Evolutionary conservation across 2,113 vertebrate species (phyloP).

Genomic region (Colossoma macropomum): DNA sequence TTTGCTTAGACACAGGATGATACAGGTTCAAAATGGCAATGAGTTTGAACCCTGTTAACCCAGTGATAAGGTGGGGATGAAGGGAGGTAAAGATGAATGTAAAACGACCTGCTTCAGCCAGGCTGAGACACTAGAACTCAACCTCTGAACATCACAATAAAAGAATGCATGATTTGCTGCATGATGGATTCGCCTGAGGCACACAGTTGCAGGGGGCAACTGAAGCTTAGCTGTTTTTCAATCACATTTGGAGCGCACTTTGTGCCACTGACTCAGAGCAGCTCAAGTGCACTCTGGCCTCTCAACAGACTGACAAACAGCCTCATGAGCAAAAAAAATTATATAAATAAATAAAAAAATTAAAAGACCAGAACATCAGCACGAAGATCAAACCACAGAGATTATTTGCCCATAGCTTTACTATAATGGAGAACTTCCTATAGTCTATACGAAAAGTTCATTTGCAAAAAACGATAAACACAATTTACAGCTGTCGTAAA

Average conservation of each 20-base stretch:
- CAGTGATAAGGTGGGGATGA: background rate
- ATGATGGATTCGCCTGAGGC: background rate
- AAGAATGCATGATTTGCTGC: constrained; percentile 12
- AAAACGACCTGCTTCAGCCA: constrained; percentile 31
- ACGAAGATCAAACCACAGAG: too few species aligned
- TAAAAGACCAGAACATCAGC: too few species aligned
- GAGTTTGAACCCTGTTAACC: background rate
- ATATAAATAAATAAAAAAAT: too few species aligned
- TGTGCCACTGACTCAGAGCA: background rate
- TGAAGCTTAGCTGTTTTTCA: background rate
- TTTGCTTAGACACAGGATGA: too few species aligned
- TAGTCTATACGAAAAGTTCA: too few species aligned
- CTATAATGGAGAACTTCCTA: too few species aligned
- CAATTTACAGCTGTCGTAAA: too few species aligned
- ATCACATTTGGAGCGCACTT: background rate
- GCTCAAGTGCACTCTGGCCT: background rate
- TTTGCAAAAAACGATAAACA: too few species aligned
- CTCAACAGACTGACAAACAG: background rate
- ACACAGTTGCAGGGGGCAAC: background rate
- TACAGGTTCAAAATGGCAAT: background rate
- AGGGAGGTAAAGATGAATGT: constrained; percentile 4
- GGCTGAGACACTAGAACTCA: constrained; percentile 14
- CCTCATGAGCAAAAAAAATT: too few species aligned
- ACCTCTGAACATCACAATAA: constrained; percentile 13
- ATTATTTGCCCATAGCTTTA: too few species aligned